Conservation (phyloP, 2,888 invertebrate genomes). For the Rhimphoctona megacephalus region DNA sequence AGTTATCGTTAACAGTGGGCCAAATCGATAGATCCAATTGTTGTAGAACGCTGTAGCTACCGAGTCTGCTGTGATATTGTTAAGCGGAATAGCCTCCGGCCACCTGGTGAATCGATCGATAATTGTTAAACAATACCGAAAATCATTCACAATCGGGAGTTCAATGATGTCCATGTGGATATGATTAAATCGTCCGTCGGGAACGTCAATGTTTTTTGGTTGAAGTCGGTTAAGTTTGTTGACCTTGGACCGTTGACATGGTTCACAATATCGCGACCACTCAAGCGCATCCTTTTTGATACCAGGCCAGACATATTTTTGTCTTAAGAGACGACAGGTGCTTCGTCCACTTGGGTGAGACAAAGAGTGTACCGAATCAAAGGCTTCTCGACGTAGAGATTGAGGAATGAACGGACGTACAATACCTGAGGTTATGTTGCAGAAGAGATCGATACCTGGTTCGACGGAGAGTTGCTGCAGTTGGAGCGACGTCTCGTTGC, state of each 20-base stretch:
- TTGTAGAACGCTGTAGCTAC: slow-evolving; percentile 72
- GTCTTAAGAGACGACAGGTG: slow-evolving; percentile 53
- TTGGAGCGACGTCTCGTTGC: slow-evolving; percentile 9
- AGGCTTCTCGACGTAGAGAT: slow-evolving; percentile 8
- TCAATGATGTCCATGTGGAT: background rate
- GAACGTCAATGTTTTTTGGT: background rate
- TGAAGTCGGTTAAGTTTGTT: background rate
- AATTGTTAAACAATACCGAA: slow-evolving; percentile 20
- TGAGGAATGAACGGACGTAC: slow-evolving; percentile 31
- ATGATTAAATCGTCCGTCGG: background rate
- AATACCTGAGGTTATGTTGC: background rate
- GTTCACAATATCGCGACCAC: slow-evolving; percentile 66
- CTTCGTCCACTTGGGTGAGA: slow-evolving; percentile 67
- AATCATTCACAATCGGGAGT: background rate
- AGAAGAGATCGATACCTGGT: slow-evolving; percentile 2
- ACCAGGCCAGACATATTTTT: slow-evolving; percentile 68
- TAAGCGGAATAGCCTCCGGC: slow-evolving; percentile 77
- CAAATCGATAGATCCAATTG: slow-evolving; percentile 76
- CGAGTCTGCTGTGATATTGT: slow-evolving; percentile 75
- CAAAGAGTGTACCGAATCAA: slow-evolving; percentile 13
- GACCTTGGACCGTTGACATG: slow-evolving; percentile 55
- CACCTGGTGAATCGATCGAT: slow-evolving; percentile 77
- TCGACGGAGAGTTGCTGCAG: slow-evolving; percentile 39
- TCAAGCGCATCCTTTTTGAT: slow-evolving; percentile 10
- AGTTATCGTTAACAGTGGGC: slow-evolving; percentile 72